A percentile compares a stretch with the other conserved stretches of the same genome.
These are phyloP conservation scores for Hippocampus zosterae DNA, from an alignment of 2,113 vertebrate species.

Conservation along the genomic window DNA sequence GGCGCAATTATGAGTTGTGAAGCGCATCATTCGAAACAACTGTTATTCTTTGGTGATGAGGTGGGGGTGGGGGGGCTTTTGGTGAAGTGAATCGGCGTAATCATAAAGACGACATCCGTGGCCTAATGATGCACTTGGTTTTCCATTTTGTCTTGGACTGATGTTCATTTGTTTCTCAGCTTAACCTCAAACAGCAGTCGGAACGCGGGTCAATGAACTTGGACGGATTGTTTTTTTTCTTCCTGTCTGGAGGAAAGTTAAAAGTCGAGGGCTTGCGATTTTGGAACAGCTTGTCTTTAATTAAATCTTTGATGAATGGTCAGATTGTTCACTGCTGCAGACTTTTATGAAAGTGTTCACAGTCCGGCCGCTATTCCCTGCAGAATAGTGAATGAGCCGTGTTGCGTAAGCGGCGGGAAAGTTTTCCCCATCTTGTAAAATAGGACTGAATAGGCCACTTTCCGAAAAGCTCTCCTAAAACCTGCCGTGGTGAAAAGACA, in stretches of 20 bases:
- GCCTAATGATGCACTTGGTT: neutral
- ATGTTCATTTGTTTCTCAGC: neutral
- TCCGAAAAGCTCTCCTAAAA: neutral
- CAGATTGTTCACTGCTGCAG: neutral
- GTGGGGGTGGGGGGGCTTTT: neutral
- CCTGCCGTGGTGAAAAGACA: neutral
- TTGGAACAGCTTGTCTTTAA: slow-evolving; percentile 1
- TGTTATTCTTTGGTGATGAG: neutral
- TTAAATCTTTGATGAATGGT: neutral
- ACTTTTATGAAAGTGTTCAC: slow-evolving; percentile 2
- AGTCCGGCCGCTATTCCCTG: neutral
- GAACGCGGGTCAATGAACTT: neutral
- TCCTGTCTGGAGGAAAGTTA: neutral
- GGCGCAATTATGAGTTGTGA: slow-evolving; percentile 22
- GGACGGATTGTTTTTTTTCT: neutral
- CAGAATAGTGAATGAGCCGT: neutral
- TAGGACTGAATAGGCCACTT: too few relatives aligned
- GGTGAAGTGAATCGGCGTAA: neutral
- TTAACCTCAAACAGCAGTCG: neutral
- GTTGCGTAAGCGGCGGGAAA: neutral
- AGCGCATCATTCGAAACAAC: slow-evolving; percentile 5
- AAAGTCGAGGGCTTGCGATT: neutral
- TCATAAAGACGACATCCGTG: neutral
- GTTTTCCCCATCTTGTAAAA: neutral
- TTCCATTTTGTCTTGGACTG: neutral